phyloP scores from a whole-genome alignment of 2,888 invertebrate species.

The Stomorhina lunata region DNA sequence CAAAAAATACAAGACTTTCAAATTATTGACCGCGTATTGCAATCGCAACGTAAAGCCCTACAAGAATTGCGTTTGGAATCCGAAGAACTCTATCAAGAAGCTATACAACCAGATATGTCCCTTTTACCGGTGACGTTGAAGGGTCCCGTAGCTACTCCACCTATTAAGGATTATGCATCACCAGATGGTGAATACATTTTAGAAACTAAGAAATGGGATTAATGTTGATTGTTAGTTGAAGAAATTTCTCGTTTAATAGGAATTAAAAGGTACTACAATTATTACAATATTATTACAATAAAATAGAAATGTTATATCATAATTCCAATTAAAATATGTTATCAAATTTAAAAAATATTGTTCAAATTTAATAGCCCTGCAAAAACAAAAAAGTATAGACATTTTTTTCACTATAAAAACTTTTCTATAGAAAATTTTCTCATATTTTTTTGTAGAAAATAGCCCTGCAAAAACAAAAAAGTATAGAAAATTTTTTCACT shows the following conservation, averaged over 20 bases:
- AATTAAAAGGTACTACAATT: not conserved
- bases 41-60: slow-evolving; percentile 88
- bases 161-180: slow-evolving; percentile 88
- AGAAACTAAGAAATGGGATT: slow-evolving; percentile 89
- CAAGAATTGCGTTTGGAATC: slow-evolving; percentile 89
- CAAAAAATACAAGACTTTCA: slow-evolving; percentile 85
- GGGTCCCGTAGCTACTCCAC: slow-evolving; percentile 92
- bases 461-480: no score
- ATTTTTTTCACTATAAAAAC: no score
- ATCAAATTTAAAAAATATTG: not conserved
- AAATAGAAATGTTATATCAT: not conserved
- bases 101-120: slow-evolving; percentile 88
- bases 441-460: no score
- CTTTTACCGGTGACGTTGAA: slow-evolving; percentile 85
- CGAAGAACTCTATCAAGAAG: slow-evolving; percentile 92
- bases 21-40: slow-evolving; percentile 85
- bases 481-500: no score
- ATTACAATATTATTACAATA: not conserved
- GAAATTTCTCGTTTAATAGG: not conserved
- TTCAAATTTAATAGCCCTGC: no score
- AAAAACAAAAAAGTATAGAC: no score
- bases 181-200: slow-evolving; percentile 96
- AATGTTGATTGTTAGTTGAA: slow-evolving; percentile 66
- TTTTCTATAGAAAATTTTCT: no score
- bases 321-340: not conserved